Base-by-base conservation (phyloP, 2,888 invertebrate genomes). In the Aproaerema taeniolella region DNA sequence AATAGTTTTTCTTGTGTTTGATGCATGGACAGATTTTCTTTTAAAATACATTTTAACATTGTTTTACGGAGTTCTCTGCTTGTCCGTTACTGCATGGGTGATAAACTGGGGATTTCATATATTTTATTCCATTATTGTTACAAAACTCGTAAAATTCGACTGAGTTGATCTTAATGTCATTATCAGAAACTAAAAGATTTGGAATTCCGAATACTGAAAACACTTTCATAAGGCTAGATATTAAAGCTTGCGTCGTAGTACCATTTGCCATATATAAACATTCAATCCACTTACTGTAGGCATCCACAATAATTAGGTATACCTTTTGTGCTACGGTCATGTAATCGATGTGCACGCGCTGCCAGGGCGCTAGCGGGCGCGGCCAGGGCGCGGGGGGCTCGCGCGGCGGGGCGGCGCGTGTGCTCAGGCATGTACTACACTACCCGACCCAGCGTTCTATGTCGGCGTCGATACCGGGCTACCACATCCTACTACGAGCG, bases 181-280 rank as follows among this genome's bases (percentile, higher is more conserved):
- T 56, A 35, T 58, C 58, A 13, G 45, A 53, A 0, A 55, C 58
- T 20, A 55, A 10, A 1, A 45, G 46, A 2, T 47, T 31, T 1
- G 33, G 33, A 8, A 33, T 11, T 7, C 33, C 33, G 11, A 20
- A 33, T 7, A 10, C 5, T 10, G 33, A 33, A 24, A 33, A 33
- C 5, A 33, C 5, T 5, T n/a, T 1, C 14, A 20, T 33, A 4
- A 33, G 9, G 8, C 20, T 33, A 7, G 6, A 3, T 5, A 33
- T 33, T 9, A 33, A n/a, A 2, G 17, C 20, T 8, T 11, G 10
- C 8, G 33, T 20, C 2, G 11, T 13, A 3, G 20, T 20, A 5
- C 20, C 20, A 9, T 16, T n/a, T n/a, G 8, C 10, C 32, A 32
- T 32, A 8, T 17, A 7, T 2, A 17, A 12, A 16, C 26, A 34